Conservation (phyloP, 2,113 vertebrate species). For the Nycticebus coucang region DNA sequence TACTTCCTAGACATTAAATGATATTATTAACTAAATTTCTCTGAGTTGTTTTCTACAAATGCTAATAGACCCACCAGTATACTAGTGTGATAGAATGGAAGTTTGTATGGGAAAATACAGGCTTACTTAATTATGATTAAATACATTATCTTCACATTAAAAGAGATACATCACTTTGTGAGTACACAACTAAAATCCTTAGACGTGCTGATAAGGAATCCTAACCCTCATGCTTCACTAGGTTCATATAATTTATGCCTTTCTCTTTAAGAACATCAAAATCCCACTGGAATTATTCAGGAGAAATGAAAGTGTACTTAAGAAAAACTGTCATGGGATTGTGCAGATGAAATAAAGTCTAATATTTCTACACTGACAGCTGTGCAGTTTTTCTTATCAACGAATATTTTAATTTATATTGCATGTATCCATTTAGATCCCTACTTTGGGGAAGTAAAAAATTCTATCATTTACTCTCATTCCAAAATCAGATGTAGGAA, state of each 20-base stretch:
- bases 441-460: background rate
- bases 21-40: background rate
- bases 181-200: background rate
- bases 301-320: background rate
- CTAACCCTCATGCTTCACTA: background rate
- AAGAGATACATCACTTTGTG: background rate
- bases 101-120: background rate
- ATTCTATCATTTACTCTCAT: background rate
- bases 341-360: background rate
- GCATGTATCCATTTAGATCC: rapidly evolving
- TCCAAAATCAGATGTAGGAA: background rate
- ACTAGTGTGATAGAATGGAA: background rate
- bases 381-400: background rate
- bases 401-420: background rate
- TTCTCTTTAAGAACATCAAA: background rate
- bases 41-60: background rate
- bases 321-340: background rate
- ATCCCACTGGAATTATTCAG: background rate
- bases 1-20: background rate
- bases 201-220: background rate
- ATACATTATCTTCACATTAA: background rate
- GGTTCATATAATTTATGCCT: background rate
- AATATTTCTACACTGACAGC: background rate
- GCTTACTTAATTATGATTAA: background rate
- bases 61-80: background rate